These are phyloP conservation scores for Hofmannophila pseudospretella DNA, from an alignment of 2,888 invertebrate genomes.

Conservation along the genomic window DNA sequence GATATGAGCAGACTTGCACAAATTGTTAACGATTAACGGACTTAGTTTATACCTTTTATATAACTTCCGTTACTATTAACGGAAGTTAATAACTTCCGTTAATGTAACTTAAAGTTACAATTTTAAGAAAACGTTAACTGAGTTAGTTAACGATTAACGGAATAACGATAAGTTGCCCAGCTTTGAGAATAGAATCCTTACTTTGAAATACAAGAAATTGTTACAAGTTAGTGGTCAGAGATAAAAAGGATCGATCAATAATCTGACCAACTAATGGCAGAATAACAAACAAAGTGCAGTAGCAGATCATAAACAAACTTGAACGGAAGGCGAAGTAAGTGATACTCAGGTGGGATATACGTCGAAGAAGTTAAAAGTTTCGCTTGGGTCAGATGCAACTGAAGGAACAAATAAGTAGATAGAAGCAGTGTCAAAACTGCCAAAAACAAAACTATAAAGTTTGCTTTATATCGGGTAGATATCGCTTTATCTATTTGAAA, in stretches of 20 bases:
- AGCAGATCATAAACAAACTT: slow-evolving; percentile 48
- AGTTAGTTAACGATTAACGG: too few species aligned
- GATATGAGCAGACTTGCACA: too few species aligned
- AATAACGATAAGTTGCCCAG: too few species aligned
- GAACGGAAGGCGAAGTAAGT: slow-evolving; percentile 45
- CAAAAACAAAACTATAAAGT: slow-evolving; percentile 79
- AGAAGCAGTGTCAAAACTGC: slow-evolving; percentile 74
- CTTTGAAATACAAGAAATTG: not conserved
- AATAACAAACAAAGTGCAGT: slow-evolving; percentile 30
- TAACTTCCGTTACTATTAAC: too few species aligned
- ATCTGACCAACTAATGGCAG: slow-evolving; percentile 16
- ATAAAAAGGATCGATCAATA: slow-evolving; percentile 11
- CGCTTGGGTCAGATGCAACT: slow-evolving; percentile 62
- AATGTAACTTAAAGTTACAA: too few species aligned
- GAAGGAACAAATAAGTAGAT: slow-evolving; percentile 74
- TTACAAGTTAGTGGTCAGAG: not conserved
- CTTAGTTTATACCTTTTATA: too few species aligned
- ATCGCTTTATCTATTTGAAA: slow-evolving; percentile 72
- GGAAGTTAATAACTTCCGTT: too few species aligned
- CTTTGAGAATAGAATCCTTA: too few species aligned
- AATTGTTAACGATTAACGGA: too few species aligned
- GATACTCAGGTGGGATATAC: slow-evolving; percentile 61
- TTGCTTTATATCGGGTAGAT: slow-evolving; percentile 70
- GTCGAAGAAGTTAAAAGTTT: slow-evolving; percentile 69
- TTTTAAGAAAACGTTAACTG: too few species aligned